Evolutionary conservation across 2,797 vertebrate species (phyloP), one percentile per base, ranked within the genome.

Genomic region (Peromyscus nudipes): DNA sequence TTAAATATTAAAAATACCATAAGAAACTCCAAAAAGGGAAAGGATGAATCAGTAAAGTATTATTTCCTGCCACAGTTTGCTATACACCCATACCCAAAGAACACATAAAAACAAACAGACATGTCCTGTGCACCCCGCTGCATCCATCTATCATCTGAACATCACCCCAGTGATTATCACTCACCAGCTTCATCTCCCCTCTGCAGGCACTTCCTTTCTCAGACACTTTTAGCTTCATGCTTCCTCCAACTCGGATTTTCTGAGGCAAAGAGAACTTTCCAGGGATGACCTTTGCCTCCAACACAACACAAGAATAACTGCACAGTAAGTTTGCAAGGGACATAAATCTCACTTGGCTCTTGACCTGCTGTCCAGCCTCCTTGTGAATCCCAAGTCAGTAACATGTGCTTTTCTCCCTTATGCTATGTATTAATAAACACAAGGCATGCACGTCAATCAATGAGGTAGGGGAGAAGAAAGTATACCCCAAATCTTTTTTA

Each of bases 221-320:
- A 60, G 34, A 65, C 37, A 17, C 57, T n/a, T 77, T 49, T 75
- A 1, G 29, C 79, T 81, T 76, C n/a, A 12, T 46, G 89, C 62
- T 92, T 85, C 81, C 62, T 75, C 84, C 46, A 85, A 84, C 64
- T 84, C 76, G 71, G 62, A 60, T 77, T 71, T 62, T 25, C 46
- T n/a, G 64, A 92, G 34, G 21, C 27, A 84, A 93, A 84, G n/a
- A 82, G 69, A 87, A 77, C 13, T 43, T 94, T 80, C 43, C 52
- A 95, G 83, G 57, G 82, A 93, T 55, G 86, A 71, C 85, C 85
- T 83, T 90, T 92, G 81, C 64, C 84, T 95, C 91, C 83, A 31
- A 62, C 31, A 55, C 75, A 95, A 57, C 57, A 55, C 37, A 81
- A 60, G 81, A 90, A 85, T 88, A 87, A 81, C 60, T 71, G 64